Evolutionary conservation across 1,140 invertebrate genomes (phyloP).

Genomic region (Chironomus striatipennis): DNA sequence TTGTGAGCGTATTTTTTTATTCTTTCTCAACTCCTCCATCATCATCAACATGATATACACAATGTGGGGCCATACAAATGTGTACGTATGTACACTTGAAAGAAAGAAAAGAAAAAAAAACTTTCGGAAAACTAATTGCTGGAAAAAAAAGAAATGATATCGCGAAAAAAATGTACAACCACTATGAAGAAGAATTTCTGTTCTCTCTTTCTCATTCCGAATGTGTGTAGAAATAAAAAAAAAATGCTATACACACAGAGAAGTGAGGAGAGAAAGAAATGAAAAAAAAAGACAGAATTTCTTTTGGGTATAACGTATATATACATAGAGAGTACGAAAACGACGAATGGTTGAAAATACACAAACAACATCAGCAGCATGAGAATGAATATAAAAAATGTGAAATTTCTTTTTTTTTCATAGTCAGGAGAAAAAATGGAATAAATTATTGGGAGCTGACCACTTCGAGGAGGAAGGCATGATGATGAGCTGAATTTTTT

Average conservation of each 20-base stretch:
- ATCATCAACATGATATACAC: neutral
- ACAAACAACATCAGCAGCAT: neutral
- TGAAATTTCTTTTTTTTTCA: neutral
- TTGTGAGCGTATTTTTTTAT: neutral
- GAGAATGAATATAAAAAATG: neutral
- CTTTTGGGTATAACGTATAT: neutral
- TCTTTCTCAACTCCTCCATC: neutral
- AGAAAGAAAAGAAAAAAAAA: constrained; percentile 1
- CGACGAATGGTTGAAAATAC: neutral
- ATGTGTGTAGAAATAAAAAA: too few relatives aligned
- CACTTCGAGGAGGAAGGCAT: neutral
- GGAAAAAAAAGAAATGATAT: constrained; percentile 23
- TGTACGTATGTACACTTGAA: neutral
- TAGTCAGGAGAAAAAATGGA: constrained; percentile 2
- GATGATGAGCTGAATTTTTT: constrained; percentile 5
- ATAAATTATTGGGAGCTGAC: constrained; percentile 23
- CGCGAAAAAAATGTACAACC: constrained; percentile 21
- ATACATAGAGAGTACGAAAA: neutral
- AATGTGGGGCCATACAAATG: neutral
- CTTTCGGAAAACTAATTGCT: constrained; percentile 23
- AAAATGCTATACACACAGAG: too few relatives aligned
- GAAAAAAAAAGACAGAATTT: too few relatives aligned
- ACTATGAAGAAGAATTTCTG: neutral
- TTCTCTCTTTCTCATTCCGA: neutral
- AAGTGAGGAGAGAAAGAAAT: too few relatives aligned